Base-by-base conservation (phyloP, 2,113 vertebrate species). In the Lontra canadensis region DNA sequence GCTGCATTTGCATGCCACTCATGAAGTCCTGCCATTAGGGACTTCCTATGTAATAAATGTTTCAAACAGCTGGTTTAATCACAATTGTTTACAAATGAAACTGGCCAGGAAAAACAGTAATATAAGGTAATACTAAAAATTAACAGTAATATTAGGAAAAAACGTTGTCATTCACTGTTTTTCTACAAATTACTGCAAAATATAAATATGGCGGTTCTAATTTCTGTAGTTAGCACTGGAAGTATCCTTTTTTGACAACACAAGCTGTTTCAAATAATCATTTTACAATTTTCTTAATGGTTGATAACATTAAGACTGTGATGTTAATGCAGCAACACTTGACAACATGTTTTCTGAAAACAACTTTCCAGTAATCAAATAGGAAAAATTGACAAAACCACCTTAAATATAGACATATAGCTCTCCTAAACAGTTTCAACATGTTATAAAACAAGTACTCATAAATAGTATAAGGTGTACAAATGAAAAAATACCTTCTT, bases 401-500 rank as follows among this genome's bases (percentile, higher is more conserved):
- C 31, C n/a, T 90, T 39, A 65, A 57, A n/a, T 18, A 57, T 11
- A 83, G 42, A 92, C 20, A 63, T 2, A 92, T 23, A 76, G 23
- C 6, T 47, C 39, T 78, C 82, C 55, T 84, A 49, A 61, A 92
- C 39, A 57, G 52, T 25, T 88, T 81, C 6, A 86, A n/a, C 13
- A 39, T 34, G 42, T 61, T 49, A 69, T 15, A 80, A 76, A 95
- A 71, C 23, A 95, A 90, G 10, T 31, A 86, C 21, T 83, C 25
- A 79, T n/a, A 94, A 14, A 57, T 2, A 94, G 9, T 23, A 76
- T 57, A 57, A 63, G 23, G 59, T 4, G 4, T 13, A 93, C 23
- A 93, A 81, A 63, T 67, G 18, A 83, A 1, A 73, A 96, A 34
- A 7, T 96, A 99, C 99, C 99, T 99, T 99, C 97, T 99, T 99